Base-by-base conservation (phyloP, 2,113 vertebrate genomes). In the Sprattus sprattus region DNA sequence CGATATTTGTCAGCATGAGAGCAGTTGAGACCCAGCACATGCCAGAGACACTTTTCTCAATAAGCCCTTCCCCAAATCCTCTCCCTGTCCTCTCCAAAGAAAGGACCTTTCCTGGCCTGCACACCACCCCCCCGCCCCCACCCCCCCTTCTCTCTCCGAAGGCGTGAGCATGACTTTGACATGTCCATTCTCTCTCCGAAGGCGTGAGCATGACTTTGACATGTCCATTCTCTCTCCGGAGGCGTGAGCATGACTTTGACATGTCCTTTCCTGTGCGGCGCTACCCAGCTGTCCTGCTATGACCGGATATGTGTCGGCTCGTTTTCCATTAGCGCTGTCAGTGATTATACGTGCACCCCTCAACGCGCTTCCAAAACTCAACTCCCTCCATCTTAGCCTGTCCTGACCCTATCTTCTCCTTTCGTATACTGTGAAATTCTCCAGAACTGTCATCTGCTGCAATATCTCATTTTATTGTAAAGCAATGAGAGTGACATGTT, bases 1-100 rank as follows among this genome's bases (percentile, higher is more conserved):
- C 96, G 97, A 84, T 99, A 98, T 0, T 94, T 96, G 87, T 96
- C 97, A 67, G 94, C 97, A 84, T 97, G 90, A 39, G 71, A 32
- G 28, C 28, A 11, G 6, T 32, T 78, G 13, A 13, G 25, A 78
- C 32, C 10, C 71, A 78, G 71, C 71, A 78, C 71, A 39, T 32
- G 44, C 13, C 50, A 32, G 47, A 57, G 28, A 78, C 71, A 32
- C 81, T 25, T 60, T 47, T 0, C 44, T 84, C 16, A 84, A 6
- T 78, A 16, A 57, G 39, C 52, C 54, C 82, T 28, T 28, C 47
- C 82, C 22, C 4, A 47, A 39, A 13, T 15, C 25, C 80, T 47
- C 81, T 80, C 81, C 78, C 84, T 89, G 86, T 50, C 85, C 90
- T 84, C 83, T 90, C 82, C 86, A 89, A 91, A 90, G 89, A 89